Evolutionary conservation across 2,888 invertebrate species (phyloP).

Genomic region (Troilus luridus): DNA sequence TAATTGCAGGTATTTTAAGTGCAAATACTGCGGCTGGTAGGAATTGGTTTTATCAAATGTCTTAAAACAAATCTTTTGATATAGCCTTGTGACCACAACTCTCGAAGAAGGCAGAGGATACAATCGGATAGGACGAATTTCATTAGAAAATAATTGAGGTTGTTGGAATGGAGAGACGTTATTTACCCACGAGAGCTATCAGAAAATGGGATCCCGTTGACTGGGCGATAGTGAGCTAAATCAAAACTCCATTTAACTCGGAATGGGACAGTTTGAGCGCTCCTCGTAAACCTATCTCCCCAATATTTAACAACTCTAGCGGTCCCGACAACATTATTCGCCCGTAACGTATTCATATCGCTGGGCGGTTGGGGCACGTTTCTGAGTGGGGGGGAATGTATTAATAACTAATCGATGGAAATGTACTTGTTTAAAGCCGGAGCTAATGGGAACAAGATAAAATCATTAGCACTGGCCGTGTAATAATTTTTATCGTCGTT

Average conservation of each 20-base stretch:
- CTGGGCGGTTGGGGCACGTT: background rate
- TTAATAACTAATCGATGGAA: background rate
- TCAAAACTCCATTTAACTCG: constrained; percentile 39
- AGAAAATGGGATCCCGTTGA: constrained; percentile 45
- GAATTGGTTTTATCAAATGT: no score
- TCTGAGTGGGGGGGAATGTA: background rate
- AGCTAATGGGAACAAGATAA: background rate
- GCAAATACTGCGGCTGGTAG: no score
- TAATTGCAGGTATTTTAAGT: no score
- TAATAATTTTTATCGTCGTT: background rate
- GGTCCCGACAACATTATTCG: background rate
- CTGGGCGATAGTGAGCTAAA: constrained; percentile 16
- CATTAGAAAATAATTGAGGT: constrained; percentile 20
- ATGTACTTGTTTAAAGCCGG: background rate
- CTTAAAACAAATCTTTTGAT: no score
- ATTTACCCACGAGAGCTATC: constrained; percentile 21
- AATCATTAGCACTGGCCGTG: background rate
- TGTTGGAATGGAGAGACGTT: background rate
- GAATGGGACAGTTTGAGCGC: constrained; percentile 12
- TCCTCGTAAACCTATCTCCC: background rate
- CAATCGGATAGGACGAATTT: background rate
- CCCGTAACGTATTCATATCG: background rate
- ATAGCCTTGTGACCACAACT: background rate
- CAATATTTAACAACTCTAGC: constrained; percentile 19
- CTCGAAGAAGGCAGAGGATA: background rate